Base-by-base conservation (phyloP, 2,888 invertebrate genomes). In the Eilema griseolum region DNA sequence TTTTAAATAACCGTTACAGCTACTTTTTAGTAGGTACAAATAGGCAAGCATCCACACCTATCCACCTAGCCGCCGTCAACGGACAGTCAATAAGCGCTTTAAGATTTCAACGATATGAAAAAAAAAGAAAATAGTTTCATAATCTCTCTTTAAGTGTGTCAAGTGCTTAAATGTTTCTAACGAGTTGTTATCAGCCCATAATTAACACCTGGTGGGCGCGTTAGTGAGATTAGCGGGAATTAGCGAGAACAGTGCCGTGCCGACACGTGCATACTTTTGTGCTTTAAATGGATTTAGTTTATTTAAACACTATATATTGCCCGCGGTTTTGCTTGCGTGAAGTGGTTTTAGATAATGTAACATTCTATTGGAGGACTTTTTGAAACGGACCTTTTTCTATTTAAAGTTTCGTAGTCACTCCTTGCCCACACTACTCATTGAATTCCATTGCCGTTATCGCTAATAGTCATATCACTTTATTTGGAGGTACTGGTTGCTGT, bases 121-220 rank as follows among this genome's bases (percentile, higher is more conserved):
- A 24, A 59, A 26, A 28, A 59, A 14, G 59, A 16, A 26, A 28
- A 52, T 23, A 23, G 28, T 65, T 69, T 46, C 69, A 60, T 24
- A 64, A 60, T 65, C 24, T 69, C 56, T 65, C 60, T 37, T 56
- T n/a, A 64, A 69, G 26, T 33, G 72, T 81, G 77, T 71, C 60
- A 82, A 82, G 80, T 79, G 70, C 71, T 77, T 71, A 79, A 82
- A 82, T 80, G 69, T 75, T 68, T 41, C 78, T 80, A 80, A 80
- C 80, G 67, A 82, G 77, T 78, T 71, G 72, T 80, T 80, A 80
- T 80, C 82, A 73, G 82, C 70, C 63, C 24, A 65, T 70, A 76
- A 80, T 81, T 81, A 81, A 70, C 82, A 63, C 65, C 37, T 70
- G 75, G 72, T 72, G 70, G 63, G 71, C 46, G 64, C 64, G 70